Conservation (phyloP, 2,888 invertebrate genomes). For the Phortica magna region DNA sequence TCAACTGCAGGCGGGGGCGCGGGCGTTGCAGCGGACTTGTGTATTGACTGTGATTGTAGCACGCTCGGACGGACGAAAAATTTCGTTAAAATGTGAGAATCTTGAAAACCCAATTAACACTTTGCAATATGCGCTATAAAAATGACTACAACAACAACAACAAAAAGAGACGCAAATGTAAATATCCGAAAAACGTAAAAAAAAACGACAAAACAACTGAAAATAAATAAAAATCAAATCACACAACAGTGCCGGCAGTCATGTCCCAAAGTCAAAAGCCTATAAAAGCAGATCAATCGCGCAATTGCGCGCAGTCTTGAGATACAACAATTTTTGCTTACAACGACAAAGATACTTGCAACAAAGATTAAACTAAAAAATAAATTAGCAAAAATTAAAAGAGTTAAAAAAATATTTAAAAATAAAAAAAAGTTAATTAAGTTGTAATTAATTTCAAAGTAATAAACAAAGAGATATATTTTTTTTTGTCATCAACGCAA, state of each 20-base stretch:
- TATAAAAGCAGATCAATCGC: constrained; percentile 61
- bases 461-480: too few species aligned
- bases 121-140: constrained; percentile 55
- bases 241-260: constrained; percentile 41
- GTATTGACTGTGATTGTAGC: too few species aligned
- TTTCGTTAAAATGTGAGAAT: constrained; percentile 63
- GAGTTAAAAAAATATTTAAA: too few species aligned
- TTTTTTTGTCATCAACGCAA: too few species aligned
- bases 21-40: too few species aligned
- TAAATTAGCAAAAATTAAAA: too few species aligned
- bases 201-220: background rate
- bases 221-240: constrained; percentile 49
- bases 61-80: constrained; percentile 39
- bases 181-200: background rate
- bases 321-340: constrained; percentile 41
- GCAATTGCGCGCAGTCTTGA: constrained; percentile 51
- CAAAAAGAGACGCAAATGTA: background rate
- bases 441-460: too few species aligned
- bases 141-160: constrained; percentile 50
- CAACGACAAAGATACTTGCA: too few species aligned
- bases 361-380: too few species aligned
- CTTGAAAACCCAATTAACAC: constrained; percentile 66
- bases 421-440: background rate
- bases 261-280: constrained; percentile 41
- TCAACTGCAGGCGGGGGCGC: too few species aligned